Conservation (phyloP, 2,113 vertebrate species). For the Pipa parva region DNA sequence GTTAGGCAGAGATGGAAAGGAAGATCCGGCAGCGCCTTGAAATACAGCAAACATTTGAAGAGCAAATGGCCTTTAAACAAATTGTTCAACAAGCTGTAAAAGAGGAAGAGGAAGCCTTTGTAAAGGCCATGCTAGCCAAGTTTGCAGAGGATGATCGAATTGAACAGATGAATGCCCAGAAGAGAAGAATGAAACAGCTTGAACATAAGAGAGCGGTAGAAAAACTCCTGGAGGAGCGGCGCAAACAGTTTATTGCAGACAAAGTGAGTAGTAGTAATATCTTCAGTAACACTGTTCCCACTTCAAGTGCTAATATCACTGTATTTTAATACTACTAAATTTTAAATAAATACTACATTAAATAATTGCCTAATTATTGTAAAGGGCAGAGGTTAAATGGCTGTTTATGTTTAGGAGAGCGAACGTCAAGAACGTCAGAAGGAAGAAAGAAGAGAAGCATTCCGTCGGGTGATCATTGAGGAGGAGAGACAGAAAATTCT, state of each 20-base stretch:
- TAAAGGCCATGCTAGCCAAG: constrained; percentile 73
- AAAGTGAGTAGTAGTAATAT: constrained; percentile 73
- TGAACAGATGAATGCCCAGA: constrained; percentile 87
- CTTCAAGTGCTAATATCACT: too few relatives aligned
- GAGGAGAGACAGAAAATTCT: constrained; percentile 87
- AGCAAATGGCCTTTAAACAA: constrained; percentile 78
- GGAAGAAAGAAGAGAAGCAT: constrained; percentile 66
- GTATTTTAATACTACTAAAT: too few relatives aligned
- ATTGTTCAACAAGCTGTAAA: constrained; percentile 59
- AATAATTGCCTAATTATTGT: too few relatives aligned
- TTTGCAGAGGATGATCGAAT: constrained; percentile 84
- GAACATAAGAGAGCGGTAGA: constrained; percentile 81
- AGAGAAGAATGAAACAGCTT: constrained; percentile 79
- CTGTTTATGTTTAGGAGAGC: constrained; percentile 60
- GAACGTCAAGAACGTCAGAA: constrained; percentile 70
- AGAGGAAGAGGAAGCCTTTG: constrained; percentile 76
- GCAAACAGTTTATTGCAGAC: constrained; percentile 66
- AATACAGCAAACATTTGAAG: constrained; percentile 67
- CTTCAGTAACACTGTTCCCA: too few relatives aligned
- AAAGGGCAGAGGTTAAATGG: too few relatives aligned
- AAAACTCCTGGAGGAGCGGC: constrained; percentile 74
- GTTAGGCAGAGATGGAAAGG: constrained; percentile 78
- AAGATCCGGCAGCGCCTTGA: constrained; percentile 74
- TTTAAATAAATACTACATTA: too few relatives aligned
- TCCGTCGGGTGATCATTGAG: constrained; percentile 74